Base-by-base conservation (phyloP, 1,140 invertebrate species). In the Euborellia annulipes region DNA sequence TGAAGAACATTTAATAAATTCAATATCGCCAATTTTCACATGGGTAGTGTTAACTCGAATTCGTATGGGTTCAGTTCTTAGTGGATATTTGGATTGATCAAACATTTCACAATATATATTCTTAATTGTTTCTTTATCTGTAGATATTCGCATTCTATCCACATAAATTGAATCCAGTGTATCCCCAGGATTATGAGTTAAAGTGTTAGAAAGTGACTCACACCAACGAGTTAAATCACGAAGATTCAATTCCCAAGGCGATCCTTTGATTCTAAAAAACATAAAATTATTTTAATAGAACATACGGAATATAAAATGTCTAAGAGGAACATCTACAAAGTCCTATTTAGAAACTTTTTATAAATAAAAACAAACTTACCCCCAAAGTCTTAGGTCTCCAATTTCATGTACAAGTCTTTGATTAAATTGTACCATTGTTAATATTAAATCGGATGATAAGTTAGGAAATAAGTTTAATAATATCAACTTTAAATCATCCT, bases 181-280 rank as follows among this genome's bases (percentile, higher is more conserved):
- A 51, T 75, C 70, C 36, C 77, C 78, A 23, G 78, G 75, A 54
- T 76, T 67, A 14, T 57, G 27, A 27, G 4, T 27, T 27, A 27
- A 6, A n/a, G n/a, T n/a, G n/a, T n/a, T n/a, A 11, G 23, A 27
- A 27, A 71, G 66, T 0, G 72, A 62, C 58, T 94, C 77, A 61
- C 85, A 91, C 91, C 92, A 98, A 52, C 94, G 75, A 32, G 83
- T 80, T 45, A 98, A 69, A 62, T 99, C 96, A 55, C 96, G 71
- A 23, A 99, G 65, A 69, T 99, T 99, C 63, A 96, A 90, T 62
- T 98, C 95, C 82, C 88, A 98, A 0, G 92, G 92, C 1, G 80
- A 75, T 4, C 91, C 90, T 58, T 66, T 70, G 48, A 75, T 68
- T 49, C 23, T 27, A 27, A 27, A 27, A 27, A 27, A 27, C 4